Evolutionary conservation across 2,888 invertebrate species (phyloP), one percentile per base, ranked within the genome.

Genomic region (Drosophila pegasa): DNA sequence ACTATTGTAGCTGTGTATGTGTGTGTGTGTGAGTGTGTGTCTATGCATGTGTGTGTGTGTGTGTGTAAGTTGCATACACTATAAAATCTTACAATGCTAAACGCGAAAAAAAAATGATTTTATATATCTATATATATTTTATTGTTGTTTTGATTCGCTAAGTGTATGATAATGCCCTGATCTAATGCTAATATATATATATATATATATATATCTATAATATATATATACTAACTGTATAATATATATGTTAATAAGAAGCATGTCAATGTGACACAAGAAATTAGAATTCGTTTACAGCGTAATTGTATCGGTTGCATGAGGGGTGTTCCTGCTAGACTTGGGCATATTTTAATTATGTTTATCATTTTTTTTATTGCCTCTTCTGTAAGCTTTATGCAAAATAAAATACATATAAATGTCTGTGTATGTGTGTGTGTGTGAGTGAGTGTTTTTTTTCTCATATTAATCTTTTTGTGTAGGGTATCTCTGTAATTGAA

Each of bases 271-370:
- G 80, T 80, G 80, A 80, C 80, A 78, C 83, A 78, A 67, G 66
- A 79, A 87, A 87, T 76, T 41, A 83, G 58, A 87, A 80, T 80
- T 80, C 80, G 87, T 87, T 84, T 83, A 77, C 78, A 87, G 80
- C 80, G 85, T 63, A 83, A 64, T 65, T 68, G 40, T 67, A 35
- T 51, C 25, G 33, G 10, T 16, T 12, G 31, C 37, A 31, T 29
- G n/a, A 47, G 43, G 45, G 37, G 40, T 51, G 48, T 35, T 38
- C 25, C 22, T 40, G 31, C 45, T 45, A 10, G 6, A 16, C 10
- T 45, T 25, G n/a, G n/a, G 41, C 22, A 16, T 5, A 7, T 9
- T 41, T 7, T 6, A 22, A 20, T 40, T 10, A 16, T 48, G 18
- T 29, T 22, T 51, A 16, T 35, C n/a, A 31, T n/a, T 8, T 2